Percentiles rank a stretch among this genome's conserved stretches.
These are phyloP conservation scores for Brachionus sp. DNA, from an alignment of 1,140 invertebrate genomes.

Conservation along the genomic window DNA sequence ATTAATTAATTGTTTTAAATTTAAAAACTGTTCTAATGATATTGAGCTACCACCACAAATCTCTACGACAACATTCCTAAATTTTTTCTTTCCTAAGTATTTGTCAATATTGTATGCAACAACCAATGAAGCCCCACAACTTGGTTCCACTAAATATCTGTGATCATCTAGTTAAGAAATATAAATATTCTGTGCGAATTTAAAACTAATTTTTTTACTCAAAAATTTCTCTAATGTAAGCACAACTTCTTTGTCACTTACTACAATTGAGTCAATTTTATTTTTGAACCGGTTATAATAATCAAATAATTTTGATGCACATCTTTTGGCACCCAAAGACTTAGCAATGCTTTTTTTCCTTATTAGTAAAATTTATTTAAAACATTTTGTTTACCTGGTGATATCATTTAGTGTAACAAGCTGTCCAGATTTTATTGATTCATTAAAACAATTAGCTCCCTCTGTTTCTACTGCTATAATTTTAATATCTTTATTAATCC, in stretches of 20 bases:
- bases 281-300: slow-evolving; percentile 49
- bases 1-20: slow-evolving; percentile 51
- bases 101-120: slow-evolving; percentile 54
- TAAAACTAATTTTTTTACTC: slow-evolving; percentile 50
- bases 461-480: slow-evolving; percentile 63
- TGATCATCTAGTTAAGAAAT: slow-evolving; percentile 54
- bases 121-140: slow-evolving; percentile 62
- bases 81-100: not conserved
- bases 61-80: slow-evolving; percentile 59
- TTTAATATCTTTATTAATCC: slow-evolving; percentile 59
- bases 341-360: slow-evolving; percentile 57
- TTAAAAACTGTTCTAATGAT: slow-evolving; percentile 54
- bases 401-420: slow-evolving; percentile 58
- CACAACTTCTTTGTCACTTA: slow-evolving; percentile 61
- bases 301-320: slow-evolving; percentile 55
- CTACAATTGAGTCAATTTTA: slow-evolving; percentile 57
- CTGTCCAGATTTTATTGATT: slow-evolving; percentile 57
- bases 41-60: slow-evolving; percentile 62
- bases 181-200: not conserved
- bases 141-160: slow-evolving; percentile 61
- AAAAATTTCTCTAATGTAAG: slow-evolving; percentile 60
- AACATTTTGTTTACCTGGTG: slow-evolving; percentile 55
- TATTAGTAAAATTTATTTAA: not conserved
- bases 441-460: slow-evolving; percentile 61
- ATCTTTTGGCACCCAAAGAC: slow-evolving; percentile 58